Base-by-base conservation (phyloP, 2,113 vertebrate genomes). In the Lichenostomus cassidix region DNA sequence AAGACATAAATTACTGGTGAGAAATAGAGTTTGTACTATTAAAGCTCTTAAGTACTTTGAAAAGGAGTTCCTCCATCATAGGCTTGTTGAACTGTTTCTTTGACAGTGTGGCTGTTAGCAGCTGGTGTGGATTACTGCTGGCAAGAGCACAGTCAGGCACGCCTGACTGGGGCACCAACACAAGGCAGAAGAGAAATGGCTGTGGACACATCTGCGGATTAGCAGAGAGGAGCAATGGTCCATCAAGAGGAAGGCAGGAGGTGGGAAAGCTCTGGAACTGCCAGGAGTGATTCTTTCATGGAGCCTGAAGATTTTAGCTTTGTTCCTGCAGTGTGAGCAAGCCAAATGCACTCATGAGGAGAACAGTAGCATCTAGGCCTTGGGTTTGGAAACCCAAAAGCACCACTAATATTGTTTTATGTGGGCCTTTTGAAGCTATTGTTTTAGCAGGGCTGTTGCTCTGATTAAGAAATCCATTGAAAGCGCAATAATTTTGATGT, bases 1-100 rank as follows among this genome's bases (percentile, higher is more conserved):
- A 35, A 64, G 85, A 84, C 93, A 95, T 90, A 62, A 63, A 97
- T 97, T 97, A 97, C 83, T 68, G 69, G 27, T 94, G 84, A 96
- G 90, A 64, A 95, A 94, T 63, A 93, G 86, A 91, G n/a, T 86
- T 94, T 90, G 75, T 88, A 95, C 84, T 75, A 92, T 94, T 96
- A 97, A 84, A 82, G 27, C 50, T 88, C 84, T 83, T 87, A 91
- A 96, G 93, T 85, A 85, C 91, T 94, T 95, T 73, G 59, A 50
- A 94, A 92, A 73, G 56, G 78, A 97, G 75, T 95, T 94, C 84
- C 87, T 96, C 91, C 50, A 74, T 95, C 83, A 63, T 2, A 44
- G 37, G 19, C 59, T 75, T 49, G 25, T 82, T 71, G 63, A 92
- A 28, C 65, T 27, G 68, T 62, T 74, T 74, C 60, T 96, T 39